These are phyloP conservation scores for Meles meles DNA, from an alignment of 2,113 vertebrate species.

Conservation along the genomic window DNA sequence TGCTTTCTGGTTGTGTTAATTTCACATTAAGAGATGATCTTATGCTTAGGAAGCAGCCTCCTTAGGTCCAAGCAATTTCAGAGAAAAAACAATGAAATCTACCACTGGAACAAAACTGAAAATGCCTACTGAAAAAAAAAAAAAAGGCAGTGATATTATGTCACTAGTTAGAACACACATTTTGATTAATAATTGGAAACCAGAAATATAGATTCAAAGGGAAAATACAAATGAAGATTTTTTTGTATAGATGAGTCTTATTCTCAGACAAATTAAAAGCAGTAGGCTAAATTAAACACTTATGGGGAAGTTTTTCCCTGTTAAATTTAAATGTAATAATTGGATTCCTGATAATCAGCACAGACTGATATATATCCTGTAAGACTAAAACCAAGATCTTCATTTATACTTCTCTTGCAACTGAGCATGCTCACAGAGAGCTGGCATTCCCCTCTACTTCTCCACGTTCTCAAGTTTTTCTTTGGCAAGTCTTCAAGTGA, in stretches of 20 bases:
- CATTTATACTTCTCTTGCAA: background rate
- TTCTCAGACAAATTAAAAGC: background rate
- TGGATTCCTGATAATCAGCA: background rate
- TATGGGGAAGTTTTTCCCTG: background rate
- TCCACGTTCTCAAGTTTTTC: background rate
- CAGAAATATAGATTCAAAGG: background rate
- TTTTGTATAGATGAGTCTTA: background rate
- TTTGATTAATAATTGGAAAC: background rate
- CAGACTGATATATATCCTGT: background rate
- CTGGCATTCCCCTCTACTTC: background rate
- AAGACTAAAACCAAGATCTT: background rate
- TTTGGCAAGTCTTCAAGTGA: background rate
- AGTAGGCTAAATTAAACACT: background rate
- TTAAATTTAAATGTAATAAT: background rate
- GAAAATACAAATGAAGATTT: background rate
- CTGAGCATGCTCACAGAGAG: background rate
- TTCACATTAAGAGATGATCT: background rate
- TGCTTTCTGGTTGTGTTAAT: background rate
- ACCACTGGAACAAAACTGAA: background rate
- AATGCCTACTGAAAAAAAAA: background rate
- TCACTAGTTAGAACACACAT: background rate
- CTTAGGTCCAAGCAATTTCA: background rate
- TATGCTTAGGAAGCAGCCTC: background rate
- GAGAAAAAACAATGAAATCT: background rate
- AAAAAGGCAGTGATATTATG: background rate